These are phyloP conservation scores for Cyprinodon diabolis DNA, from an alignment of 2,797 vertebrate genomes.

Conservation along the genomic window DNA sequence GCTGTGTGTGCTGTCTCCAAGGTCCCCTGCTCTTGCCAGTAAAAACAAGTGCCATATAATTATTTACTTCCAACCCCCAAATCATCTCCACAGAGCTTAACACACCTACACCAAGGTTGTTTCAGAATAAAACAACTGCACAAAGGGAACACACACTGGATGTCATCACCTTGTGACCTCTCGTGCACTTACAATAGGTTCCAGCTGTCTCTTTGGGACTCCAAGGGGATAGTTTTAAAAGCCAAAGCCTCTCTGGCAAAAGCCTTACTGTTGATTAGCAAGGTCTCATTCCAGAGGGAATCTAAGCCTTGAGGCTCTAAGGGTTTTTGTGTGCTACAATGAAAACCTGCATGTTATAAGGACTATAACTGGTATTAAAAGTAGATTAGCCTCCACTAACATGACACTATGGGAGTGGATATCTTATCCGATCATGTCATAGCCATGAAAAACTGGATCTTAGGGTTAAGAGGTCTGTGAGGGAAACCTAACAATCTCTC, in stretches of 20 bases:
- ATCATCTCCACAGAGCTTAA: conserved; percentile 51
- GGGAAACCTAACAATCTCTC: no score
- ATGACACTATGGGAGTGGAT: no score
- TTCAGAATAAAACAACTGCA: conserved; percentile 78
- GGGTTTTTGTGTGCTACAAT: conserved; percentile 20
- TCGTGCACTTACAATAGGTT: conserved; percentile 63
- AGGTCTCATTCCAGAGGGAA: conserved; percentile 60
- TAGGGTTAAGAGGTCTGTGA: no score
- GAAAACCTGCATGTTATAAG: neutral
- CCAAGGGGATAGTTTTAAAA: conserved; percentile 67
- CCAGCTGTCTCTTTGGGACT: conserved; percentile 71
- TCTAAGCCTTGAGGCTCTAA: conserved; percentile 60
- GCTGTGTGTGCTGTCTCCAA: conserved; percentile 67
- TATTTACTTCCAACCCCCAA: conserved; percentile 54
- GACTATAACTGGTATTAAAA: neutral
- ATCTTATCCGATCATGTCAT: no score
- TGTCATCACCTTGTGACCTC: conserved; percentile 26
- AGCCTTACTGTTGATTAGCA: conserved; percentile 67
- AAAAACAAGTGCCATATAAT: conserved; percentile 76
- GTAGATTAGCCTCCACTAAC: no score
- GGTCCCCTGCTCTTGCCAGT: conserved; percentile 66
- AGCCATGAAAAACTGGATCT: no score
- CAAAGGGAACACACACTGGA: conserved; percentile 56
- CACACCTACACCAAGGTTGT: conserved; percentile 71
- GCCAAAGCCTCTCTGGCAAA: conserved; percentile 65